These are phyloP conservation scores for Cryptocephalus moraei DNA, from an alignment of 2,888 invertebrate species.

Conservation along the genomic window DNA sequence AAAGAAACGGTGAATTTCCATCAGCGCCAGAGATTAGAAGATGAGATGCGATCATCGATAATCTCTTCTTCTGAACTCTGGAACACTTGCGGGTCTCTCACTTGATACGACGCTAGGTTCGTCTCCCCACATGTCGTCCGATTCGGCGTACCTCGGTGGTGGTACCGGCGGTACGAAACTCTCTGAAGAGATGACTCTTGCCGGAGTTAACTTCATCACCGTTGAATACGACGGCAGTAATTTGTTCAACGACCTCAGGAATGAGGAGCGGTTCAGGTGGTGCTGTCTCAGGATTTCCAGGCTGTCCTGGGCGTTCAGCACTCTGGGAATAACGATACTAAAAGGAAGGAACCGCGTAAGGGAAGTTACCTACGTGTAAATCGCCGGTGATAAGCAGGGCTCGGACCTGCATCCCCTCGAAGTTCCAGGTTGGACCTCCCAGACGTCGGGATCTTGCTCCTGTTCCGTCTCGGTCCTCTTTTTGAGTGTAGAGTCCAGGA, in stretches of 20 bases:
- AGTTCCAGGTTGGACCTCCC: no score
- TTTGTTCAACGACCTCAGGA: not conserved
- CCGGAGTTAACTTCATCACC: not conserved
- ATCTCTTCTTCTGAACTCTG: not conserved
- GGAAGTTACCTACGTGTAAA: no score
- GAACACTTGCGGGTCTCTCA: not conserved
- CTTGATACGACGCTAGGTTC: not conserved
- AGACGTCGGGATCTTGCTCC: no score
- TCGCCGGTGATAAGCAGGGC: no score
- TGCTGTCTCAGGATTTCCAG: no score
- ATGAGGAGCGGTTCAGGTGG: no score
- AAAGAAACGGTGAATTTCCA: not conserved
- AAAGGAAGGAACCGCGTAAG: no score
- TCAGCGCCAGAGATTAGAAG: not conserved
- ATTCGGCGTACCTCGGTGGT: not conserved
- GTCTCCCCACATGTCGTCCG: not conserved
- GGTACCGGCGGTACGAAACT: not conserved
- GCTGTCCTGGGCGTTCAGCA: no score
- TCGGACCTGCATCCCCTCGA: no score
- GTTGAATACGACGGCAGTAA: not conserved
- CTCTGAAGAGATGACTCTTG: not conserved
- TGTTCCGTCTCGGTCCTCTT: no score
- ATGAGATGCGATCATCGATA: not conserved
- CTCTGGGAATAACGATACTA: no score
- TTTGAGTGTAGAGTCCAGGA: no score